phyloP scores from a whole-genome alignment of 2,888 invertebrate species.

The Macrosoma leucophasiata region DNA sequence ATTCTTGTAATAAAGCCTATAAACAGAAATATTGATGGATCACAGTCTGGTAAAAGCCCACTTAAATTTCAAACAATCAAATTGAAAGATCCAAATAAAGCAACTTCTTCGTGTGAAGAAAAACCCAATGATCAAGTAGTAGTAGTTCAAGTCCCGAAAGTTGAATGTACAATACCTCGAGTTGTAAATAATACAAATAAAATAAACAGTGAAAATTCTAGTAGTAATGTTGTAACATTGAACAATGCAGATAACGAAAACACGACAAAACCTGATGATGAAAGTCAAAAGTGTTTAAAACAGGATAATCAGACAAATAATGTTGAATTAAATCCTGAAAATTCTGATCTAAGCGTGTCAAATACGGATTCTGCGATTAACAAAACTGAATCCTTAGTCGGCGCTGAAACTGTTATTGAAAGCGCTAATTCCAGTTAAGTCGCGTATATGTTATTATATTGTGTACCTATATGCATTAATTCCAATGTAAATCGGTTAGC shows the following conservation, averaged over 20 bases:
- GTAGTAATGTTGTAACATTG: slow-evolving; percentile 18
- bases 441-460: slow-evolving; percentile 6
- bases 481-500: too few species aligned
- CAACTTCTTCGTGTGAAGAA: slow-evolving; percentile 38
- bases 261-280: slow-evolving; percentile 2
- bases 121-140: slow-evolving; percentile 52
- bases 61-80: slow-evolving; percentile 78
- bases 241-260: slow-evolving; percentile 10
- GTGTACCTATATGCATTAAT: neutral
- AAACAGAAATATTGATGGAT: slow-evolving; percentile 52
- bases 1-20: slow-evolving; percentile 67
- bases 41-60: slow-evolving; percentile 37
- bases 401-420: neutral
- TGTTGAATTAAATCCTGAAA: neutral
- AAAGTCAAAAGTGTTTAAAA: slow-evolving; percentile 5
- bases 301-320: neutral
- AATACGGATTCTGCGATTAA: slow-evolving; percentile 1
- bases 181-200: slow-evolving; percentile 18
- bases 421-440: slow-evolving; percentile 4
- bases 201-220: slow-evolving; percentile 1
- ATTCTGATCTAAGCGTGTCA: slow-evolving; percentile 1
- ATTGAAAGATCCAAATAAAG: slow-evolving; percentile 75
- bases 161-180: slow-evolving; percentile 41
- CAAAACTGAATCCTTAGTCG: neutral
- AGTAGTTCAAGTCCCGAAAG: slow-evolving; percentile 61